These are phyloP conservation scores for Muscicapa striata DNA, from an alignment of 2,797 vertebrate genomes.

Conservation along the genomic window DNA sequence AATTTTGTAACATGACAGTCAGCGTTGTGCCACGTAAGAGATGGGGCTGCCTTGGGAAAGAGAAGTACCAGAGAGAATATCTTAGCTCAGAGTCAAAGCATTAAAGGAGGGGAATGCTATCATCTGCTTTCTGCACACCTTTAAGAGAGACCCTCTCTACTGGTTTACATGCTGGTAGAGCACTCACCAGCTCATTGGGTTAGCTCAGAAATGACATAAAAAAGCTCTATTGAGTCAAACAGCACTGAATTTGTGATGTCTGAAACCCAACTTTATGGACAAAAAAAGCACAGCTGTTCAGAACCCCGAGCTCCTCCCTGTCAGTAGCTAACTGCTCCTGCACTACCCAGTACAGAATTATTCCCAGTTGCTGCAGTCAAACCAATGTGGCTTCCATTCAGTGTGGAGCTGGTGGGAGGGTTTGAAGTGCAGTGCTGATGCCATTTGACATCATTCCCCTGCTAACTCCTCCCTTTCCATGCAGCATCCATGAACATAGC, in stretches of 20 bases:
- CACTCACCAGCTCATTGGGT: background rate
- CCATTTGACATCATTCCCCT: background rate
- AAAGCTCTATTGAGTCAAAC: background rate
- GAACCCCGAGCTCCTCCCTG: background rate
- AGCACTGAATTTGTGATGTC: background rate
- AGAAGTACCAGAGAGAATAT: background rate
- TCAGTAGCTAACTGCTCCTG: background rate
- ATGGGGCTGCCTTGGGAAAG: background rate
- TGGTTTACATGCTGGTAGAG: background rate
- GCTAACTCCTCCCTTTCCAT: background rate
- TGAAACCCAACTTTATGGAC: background rate
- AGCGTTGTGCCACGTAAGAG: slow-evolving; percentile 79
- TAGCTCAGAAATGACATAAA: background rate
- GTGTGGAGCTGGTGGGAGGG: background rate
- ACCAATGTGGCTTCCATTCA: background rate
- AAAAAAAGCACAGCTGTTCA: background rate
- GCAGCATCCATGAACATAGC: slow-evolving; percentile 86
- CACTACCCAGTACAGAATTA: background rate
- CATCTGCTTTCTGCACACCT: background rate
- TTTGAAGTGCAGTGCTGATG: background rate
- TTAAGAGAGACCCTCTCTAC: background rate
- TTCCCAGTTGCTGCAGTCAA: background rate
- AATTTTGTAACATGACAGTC: slow-evolving; percentile 86
- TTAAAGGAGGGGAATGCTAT: background rate
- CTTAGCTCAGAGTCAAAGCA: background rate